phyloP scores from a whole-genome alignment of 2,888 invertebrate species.

The Drosophila pseudotalamancana region DNA sequence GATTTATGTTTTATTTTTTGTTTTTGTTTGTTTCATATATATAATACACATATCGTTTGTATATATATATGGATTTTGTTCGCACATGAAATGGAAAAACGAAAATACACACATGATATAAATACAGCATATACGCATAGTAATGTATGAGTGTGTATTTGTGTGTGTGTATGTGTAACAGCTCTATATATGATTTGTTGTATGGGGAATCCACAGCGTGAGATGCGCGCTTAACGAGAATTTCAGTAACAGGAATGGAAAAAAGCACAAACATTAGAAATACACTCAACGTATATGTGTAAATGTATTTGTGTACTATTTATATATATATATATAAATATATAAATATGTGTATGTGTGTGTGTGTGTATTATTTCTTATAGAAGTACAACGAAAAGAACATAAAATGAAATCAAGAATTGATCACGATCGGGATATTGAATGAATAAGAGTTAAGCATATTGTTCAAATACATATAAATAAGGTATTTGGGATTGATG shows the following conservation, averaged over 20 bases:
- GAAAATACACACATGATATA: constrained; percentile 72
- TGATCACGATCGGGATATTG: constrained; percentile 69
- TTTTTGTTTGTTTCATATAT: constrained; percentile 25
- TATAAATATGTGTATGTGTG: constrained; percentile 13
- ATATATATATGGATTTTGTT: constrained; percentile 43
- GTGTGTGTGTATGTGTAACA: constrained; percentile 1
- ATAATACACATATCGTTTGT: constrained; percentile 1
- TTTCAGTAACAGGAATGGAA: constrained; percentile 37
- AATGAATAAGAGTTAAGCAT: constrained; percentile 46
- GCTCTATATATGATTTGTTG: constrained; percentile 29
- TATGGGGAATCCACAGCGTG: constrained; percentile 30
- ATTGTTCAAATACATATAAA: not conserved
- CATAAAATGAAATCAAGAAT: constrained; percentile 59
- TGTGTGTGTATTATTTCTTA: constrained; percentile 13
- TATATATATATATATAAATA: no score
- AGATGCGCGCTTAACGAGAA: constrained; percentile 36
- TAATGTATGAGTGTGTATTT: constrained; percentile 10
- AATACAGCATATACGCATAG: constrained; percentile 60
- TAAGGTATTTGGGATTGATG: not conserved
- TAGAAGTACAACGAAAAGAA: constrained; percentile 42
- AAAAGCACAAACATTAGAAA: constrained; percentile 59
- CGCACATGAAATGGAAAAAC: constrained; percentile 74
- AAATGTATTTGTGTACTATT: not conserved
- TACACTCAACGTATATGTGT: constrained; percentile 38
- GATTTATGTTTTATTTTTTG: constrained; percentile 50